These are phyloP conservation scores for Rhagonycha fulva DNA, from an alignment of 2,888 invertebrate genomes.

Conservation along the genomic window DNA sequence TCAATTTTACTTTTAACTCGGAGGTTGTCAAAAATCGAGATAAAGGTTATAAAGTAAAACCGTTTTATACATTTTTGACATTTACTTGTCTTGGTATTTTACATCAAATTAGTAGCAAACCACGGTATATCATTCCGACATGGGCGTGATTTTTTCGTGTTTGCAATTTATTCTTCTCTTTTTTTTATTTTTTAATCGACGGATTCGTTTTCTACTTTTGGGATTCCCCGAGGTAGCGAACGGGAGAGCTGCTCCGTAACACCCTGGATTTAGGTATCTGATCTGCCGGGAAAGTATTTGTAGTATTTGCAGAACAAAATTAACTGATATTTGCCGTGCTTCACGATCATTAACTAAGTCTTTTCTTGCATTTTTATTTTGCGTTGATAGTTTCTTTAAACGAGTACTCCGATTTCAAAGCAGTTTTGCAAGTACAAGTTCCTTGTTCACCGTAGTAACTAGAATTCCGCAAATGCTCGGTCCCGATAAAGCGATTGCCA, in stretches of 20 bases:
- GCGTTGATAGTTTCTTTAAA: constrained; percentile 30
- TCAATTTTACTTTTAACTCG: constrained; percentile 30
- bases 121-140: neutral
- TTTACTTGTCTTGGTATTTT: constrained; percentile 13
- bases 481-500: constrained; percentile 33
- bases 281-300: neutral
- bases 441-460: constrained; percentile 28
- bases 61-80: constrained; percentile 19
- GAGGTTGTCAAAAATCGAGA: constrained; percentile 29
- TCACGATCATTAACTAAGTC: constrained; percentile 23
- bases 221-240: too few relatives aligned
- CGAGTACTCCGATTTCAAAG: constrained; percentile 32
- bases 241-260: neutral
- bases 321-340: constrained; percentile 27
- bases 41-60: constrained; percentile 25
- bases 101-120: neutral
- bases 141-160: neutral
- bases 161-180: neutral
- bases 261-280: neutral
- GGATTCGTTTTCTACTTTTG: too few relatives aligned
- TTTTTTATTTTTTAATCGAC: neutral
- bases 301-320: constrained; percentile 14
- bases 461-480: constrained; percentile 34
- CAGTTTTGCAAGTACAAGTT: constrained; percentile 28
- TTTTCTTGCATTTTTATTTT: constrained; percentile 25